Percentiles rank a stretch among this genome's conserved stretches.
Evolutionary conservation across 2,888 invertebrate species (phyloP).

Genomic region (Eupeodes luniger): DNA sequence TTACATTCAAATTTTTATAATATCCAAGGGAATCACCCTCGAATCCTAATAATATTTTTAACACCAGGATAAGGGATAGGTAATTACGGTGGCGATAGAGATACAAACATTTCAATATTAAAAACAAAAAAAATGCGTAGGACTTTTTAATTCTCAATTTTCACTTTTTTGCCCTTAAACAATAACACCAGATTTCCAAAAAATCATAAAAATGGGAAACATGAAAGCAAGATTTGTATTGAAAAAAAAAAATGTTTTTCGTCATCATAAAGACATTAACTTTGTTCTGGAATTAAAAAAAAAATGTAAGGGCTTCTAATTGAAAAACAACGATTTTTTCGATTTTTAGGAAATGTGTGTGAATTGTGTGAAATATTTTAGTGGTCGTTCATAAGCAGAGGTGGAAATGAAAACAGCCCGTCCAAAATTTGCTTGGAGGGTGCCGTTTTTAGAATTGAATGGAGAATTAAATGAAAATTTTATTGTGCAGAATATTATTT

Average conservation of each 20-base stretch:
- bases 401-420: too few relatives aligned
- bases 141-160: slow-evolving; percentile 39
- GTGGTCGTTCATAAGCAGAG: too few relatives aligned
- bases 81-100: not conserved
- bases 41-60: slow-evolving; percentile 53
- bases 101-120: slow-evolving; percentile 43
- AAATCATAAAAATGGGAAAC: not conserved
- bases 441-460: too few relatives aligned
- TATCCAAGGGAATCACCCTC: slow-evolving; percentile 61
- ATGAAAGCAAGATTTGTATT: not conserved
- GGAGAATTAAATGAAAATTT: too few relatives aligned
- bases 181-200: not conserved
- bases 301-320: too few relatives aligned
- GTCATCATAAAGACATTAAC: not conserved
- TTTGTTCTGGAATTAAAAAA: not conserved
- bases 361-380: too few relatives aligned
- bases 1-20: slow-evolving; percentile 31
- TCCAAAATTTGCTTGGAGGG: too few relatives aligned
- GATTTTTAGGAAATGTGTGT: too few relatives aligned
- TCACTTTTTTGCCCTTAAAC: not conserved
- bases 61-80: slow-evolving; percentile 40
- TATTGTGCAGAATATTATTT: too few relatives aligned
- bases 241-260: too few relatives aligned
- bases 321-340: too few relatives aligned
- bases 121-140: slow-evolving; percentile 42